phyloP scores from a whole-genome alignment of 2,113 vertebrate genomes.

The Pipra filicauda region DNA sequence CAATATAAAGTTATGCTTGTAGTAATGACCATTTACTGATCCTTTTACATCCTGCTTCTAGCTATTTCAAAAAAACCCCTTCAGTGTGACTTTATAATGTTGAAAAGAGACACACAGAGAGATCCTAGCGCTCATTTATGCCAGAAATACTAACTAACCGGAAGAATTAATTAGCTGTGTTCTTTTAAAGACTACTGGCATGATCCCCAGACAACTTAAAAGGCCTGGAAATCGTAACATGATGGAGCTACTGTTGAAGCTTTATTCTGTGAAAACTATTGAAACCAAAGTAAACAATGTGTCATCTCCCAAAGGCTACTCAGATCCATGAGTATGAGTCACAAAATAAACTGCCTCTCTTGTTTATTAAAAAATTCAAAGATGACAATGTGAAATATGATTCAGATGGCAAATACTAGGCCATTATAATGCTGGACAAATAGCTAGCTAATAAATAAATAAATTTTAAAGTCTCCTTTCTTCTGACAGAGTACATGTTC shows the following conservation, averaged over 20 bases:
- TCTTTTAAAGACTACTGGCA: conserved; percentile 49
- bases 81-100: not conserved
- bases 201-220: conserved; percentile 39
- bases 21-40: not conserved
- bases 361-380: not conserved
- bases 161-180: conserved; percentile 68
- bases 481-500: not conserved
- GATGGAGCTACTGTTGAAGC: not conserved
- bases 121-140: not conserved
- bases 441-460: not conserved
- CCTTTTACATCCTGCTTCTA: not conserved
- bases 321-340: not conserved
- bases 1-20: not conserved
- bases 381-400: not conserved
- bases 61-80: not conserved
- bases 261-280: conserved; percentile 26
- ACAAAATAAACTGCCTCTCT: not conserved
- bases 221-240: conserved; percentile 16
- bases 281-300: not conserved
- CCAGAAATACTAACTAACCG: conserved; percentile 61
- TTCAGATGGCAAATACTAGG: not conserved
- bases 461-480: not conserved
- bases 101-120: not conserved
- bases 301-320: not conserved
- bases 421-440: not conserved